A percentile compares a stretch with the other conserved stretches of the same genome.
Conservation (phyloP, 2,797 vertebrate genomes). For the Rhodeus uyekii region DNA sequence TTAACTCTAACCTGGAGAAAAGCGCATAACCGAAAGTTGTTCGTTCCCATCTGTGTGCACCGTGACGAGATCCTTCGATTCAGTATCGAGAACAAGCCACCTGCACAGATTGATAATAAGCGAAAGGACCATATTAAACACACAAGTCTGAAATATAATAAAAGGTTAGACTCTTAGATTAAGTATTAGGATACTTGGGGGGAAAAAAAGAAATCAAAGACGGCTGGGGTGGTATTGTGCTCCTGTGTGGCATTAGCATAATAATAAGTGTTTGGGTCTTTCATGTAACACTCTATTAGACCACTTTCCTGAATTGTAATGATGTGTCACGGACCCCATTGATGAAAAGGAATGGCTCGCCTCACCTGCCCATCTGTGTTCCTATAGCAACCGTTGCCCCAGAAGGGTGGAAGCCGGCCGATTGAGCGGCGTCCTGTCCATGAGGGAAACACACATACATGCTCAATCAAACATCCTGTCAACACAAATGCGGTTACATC, state of each 20-base stretch:
- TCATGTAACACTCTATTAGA: slow-evolving; percentile 39
- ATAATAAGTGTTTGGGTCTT: slow-evolving; percentile 49
- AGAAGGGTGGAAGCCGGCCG: slow-evolving; percentile 94
- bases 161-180: slow-evolving; percentile 22
- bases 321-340: slow-evolving; percentile 45
- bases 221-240: slow-evolving; percentile 12
- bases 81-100: slow-evolving; percentile 97
- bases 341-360: slow-evolving; percentile 34
- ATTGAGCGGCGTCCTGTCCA: slow-evolving; percentile 90
- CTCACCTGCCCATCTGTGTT: slow-evolving; percentile 94
- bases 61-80: slow-evolving; percentile 94
- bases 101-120: slow-evolving; percentile 70
- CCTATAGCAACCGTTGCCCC: slow-evolving; percentile 93
- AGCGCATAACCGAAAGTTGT: slow-evolving; percentile 94
- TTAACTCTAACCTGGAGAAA: slow-evolving; percentile 84
- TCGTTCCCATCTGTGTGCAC: slow-evolving; percentile 97
- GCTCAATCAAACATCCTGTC: slow-evolving; percentile 41
- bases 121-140: slow-evolving; percentile 11
- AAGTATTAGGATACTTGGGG: slow-evolving; percentile 38
- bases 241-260: slow-evolving; percentile 45
- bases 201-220: not conserved
- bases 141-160: not conserved
- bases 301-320: slow-evolving; percentile 40
- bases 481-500: not conserved
- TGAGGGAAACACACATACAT: slow-evolving; percentile 56